Percentiles rank a stretch among this genome's conserved stretches.
These are phyloP conservation scores for Epistrophella euchroma DNA, from an alignment of 2,888 invertebrate species.

Conservation along the genomic window DNA sequence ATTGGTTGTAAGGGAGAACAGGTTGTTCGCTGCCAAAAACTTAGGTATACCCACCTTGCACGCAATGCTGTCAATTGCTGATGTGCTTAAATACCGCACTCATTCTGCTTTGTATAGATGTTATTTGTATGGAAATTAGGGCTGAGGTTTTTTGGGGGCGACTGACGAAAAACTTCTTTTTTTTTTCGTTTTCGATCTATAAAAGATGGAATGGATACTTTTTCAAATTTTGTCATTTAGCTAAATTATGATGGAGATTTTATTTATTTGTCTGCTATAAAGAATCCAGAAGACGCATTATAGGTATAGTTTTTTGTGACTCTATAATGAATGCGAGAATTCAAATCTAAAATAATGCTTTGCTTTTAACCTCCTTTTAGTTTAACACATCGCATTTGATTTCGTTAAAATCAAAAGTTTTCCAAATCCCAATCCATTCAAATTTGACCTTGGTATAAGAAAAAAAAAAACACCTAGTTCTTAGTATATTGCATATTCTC, in stretches of 20 bases:
- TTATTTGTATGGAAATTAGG: slow-evolving; percentile 39
- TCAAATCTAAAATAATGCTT: no score
- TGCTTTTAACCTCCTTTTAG: no score
- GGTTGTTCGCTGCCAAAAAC: slow-evolving; percentile 71
- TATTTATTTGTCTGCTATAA: neutral
- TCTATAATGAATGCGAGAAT: no score
- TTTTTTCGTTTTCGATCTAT: neutral
- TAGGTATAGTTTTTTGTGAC: no score
- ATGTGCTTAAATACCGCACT: slow-evolving; percentile 48
- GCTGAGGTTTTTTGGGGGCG: slow-evolving; percentile 56
- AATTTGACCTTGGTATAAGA: no score
- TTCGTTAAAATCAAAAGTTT: no score
- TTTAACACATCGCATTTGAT: no score
- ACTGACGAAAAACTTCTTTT: slow-evolving; percentile 29
- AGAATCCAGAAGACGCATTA: no score
- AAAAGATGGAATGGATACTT: neutral
- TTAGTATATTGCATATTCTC: no score
- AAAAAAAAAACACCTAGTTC: no score
- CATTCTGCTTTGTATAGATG: slow-evolving; percentile 25
- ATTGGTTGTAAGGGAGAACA: slow-evolving; percentile 63
- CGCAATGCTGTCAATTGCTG: slow-evolving; percentile 71
- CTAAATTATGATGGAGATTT: neutral
- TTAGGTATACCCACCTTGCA: slow-evolving; percentile 70
- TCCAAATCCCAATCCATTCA: no score
- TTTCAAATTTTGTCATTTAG: slow-evolving; percentile 27